Evolutionary conservation across 2,888 invertebrate genomes (phyloP), one percentile per base, ranked within the genome.

Genomic region (Tanypteryx hageni): DNA sequence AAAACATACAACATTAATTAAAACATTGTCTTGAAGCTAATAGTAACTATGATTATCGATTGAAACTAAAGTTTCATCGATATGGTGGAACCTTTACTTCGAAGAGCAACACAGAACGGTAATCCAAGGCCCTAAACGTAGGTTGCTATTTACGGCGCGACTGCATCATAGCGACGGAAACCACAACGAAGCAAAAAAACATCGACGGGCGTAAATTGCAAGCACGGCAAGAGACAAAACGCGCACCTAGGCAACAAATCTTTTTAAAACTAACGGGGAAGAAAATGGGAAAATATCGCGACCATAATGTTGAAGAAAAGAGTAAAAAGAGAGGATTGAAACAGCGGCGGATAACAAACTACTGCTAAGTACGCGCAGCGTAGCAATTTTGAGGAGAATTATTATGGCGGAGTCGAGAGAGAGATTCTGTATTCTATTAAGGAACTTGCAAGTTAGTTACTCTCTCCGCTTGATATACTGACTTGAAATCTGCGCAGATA

Each of bases 341-440:
- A 44, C 44, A 44, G 44, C 44, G 44, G 5, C 44, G 44, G 44
- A 44, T 44, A 44, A 14, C 27, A n/a, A 68, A 68, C 18, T n/a
- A 27, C 11, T 13, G 76, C 44, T 44, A 44, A 44, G 76, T 76
- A 76, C 22, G 27, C 76, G 76, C 7, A 27, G 76, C 76, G 76
- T 76, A 76, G 27, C 27, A 76, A 76, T 76, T 27, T 18, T 13
- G 76, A 27, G 27, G 76, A 27, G 76, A 76, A 76, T 27, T 76
- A 76, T 76, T 27, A 76, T 27, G 76, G 76, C 10, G 18, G 27
- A 76, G 27, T 22, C 27, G 76, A 76, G 5, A 44, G 44, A 44
- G 76, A 27, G n/a, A 76, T 27, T 76, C 76, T 27, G 22, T 76
- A 27, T 76, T 76, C 76, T 76, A 76, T 76, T 76, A 76, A 76